Conservation (phyloP, 37 sponge, comb jelly and placozoan species). For the Haliclona indistincta region DNA sequence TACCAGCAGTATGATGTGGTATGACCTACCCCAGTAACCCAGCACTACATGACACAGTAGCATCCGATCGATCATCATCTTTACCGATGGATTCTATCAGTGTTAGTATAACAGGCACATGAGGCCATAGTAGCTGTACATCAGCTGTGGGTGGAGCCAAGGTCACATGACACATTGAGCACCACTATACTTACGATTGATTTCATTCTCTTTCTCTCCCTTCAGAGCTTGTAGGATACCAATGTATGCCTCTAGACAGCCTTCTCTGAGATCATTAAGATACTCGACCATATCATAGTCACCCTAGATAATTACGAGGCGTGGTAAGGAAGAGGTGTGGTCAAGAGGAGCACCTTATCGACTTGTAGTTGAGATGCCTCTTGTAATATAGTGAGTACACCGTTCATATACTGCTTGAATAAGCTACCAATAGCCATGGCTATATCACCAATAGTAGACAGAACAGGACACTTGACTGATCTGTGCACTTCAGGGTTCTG, state of each 20-base stretch:
- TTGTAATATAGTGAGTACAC: conserved; percentile 75
- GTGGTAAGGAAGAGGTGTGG: background rate
- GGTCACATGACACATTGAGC: background rate
- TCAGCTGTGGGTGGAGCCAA: conserved; percentile 35
- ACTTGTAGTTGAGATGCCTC: conserved; percentile 74
- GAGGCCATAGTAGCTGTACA: conserved; percentile 65
- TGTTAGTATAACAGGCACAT: conserved; percentile 72
- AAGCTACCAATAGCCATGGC: conserved; percentile 88
- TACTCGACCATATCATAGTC: conserved; percentile 95
- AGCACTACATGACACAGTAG: conserved; percentile 52
- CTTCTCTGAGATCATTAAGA: conserved; percentile 89
- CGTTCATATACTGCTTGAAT: conserved; percentile 66
- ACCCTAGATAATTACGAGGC: conserved; percentile 24
- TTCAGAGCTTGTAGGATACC: conserved; percentile 96
- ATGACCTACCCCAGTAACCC: conserved; percentile 88
- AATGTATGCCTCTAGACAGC: conserved; percentile 97
- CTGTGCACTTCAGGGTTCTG: conserved; percentile 77
- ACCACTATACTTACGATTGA: background rate
- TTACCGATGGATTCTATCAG: conserved; percentile 69
- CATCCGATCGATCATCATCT: conserved; percentile 87
- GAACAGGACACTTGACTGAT: conserved; percentile 86
- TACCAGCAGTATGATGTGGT: background rate
- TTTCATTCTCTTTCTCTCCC: conserved; percentile 41
- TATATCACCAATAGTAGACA: conserved; percentile 93
- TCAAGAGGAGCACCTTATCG: conserved; percentile 33